Conservation (phyloP, 2,113 vertebrate species). For the Platanista minor region DNA sequence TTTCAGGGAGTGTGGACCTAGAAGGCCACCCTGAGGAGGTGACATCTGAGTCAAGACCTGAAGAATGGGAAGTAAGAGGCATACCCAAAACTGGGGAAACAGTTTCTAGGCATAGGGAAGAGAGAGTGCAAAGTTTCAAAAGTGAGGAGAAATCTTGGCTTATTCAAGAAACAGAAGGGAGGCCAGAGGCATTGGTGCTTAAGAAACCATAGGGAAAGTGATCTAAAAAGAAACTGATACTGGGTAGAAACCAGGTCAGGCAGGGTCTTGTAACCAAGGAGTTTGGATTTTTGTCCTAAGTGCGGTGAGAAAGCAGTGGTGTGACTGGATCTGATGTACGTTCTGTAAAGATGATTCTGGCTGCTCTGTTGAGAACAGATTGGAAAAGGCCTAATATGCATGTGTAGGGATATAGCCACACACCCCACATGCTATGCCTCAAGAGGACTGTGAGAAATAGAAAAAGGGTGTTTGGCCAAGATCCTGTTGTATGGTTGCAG, state of each 20-base stretch:
- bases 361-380: conserved; percentile 23
- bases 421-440: neutral
- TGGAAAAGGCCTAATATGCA: conserved; percentile 22
- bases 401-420: neutral
- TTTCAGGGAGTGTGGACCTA: neutral
- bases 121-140: neutral
- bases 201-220: neutral
- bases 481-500: conserved; percentile 54
- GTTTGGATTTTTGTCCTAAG: neutral
- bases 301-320: neutral
- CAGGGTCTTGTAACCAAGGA: neutral
- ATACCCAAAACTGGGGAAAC: neutral
- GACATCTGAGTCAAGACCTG: neutral
- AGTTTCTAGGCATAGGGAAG: neutral
- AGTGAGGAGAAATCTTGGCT: neutral
- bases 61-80: neutral
- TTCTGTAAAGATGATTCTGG: conserved; percentile 25
- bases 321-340: conserved; percentile 21
- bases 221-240: neutral
- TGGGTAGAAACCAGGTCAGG: neutral
- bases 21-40: neutral
- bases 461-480: conserved; percentile 37
- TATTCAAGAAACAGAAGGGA: neutral
- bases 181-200: neutral
- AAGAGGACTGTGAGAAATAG: neutral